A percentile compares a stretch with the other conserved stretches of the same genome.
Evolutionary conservation across 2,113 vertebrate genomes (phyloP).

Genomic region (Cisticola juncidis): DNA sequence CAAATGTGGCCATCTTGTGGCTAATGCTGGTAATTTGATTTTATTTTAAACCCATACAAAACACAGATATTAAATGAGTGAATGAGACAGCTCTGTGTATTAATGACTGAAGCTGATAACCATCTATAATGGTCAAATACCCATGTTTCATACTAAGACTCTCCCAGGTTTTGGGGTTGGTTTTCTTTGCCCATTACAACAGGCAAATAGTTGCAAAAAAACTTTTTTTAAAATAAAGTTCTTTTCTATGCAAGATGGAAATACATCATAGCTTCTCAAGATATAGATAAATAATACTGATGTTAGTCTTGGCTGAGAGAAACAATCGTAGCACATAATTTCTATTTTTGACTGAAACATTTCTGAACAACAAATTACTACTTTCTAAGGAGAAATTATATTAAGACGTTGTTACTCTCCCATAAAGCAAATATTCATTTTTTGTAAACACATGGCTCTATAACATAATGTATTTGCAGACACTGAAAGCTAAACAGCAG

Average conservation of each 20-base stretch:
- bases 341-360: background rate
- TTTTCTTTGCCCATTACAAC: background rate
- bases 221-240: background rate
- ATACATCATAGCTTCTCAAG: background rate
- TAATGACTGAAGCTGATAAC: background rate
- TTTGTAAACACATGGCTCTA: background rate
- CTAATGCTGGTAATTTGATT: background rate
- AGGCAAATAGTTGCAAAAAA: background rate
- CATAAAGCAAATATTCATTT: background rate
- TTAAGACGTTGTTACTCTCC: background rate
- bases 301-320: background rate
- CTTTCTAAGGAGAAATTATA: background rate
- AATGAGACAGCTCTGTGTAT: background rate
- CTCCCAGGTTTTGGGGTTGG: background rate
- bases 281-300: background rate
- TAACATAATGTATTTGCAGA: background rate
- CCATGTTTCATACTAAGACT: background rate
- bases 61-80: background rate
- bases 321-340: background rate
- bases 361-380: background rate
- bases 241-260: background rate
- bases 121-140: background rate
- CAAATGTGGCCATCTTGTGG: constrained; percentile 76
- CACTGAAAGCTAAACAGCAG: background rate
- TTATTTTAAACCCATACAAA: background rate